These are phyloP conservation scores for Halictus ligatus DNA, from an alignment of 2,888 invertebrate genomes.

Conservation along the genomic window DNA sequence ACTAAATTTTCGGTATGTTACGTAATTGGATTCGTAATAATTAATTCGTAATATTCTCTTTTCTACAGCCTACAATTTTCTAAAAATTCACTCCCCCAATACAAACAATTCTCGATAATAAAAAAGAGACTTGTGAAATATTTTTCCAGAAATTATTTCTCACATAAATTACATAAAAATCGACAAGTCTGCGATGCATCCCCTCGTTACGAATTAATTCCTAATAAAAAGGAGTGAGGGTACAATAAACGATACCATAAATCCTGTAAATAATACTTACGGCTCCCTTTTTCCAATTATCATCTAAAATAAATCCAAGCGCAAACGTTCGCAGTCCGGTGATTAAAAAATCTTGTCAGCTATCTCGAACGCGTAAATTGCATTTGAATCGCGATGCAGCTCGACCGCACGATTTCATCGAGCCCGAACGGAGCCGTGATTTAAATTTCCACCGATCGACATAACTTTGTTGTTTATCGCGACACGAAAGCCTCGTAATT, in stretches of 20 bases:
- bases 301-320: not conserved
- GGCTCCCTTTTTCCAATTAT: not conserved
- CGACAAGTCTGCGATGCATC: not conserved
- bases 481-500: not conserved
- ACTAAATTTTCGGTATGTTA: not conserved
- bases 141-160: not conserved
- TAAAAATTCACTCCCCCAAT: not conserved
- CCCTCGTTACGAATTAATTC: not conserved
- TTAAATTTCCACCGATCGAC: not conserved
- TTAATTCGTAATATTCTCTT: not conserved
- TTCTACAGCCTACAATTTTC: too few relatives aligned
- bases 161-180: not conserved
- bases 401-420: not conserved
- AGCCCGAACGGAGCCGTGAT: not conserved
- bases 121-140: not conserved
- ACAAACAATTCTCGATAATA: too few relatives aligned
- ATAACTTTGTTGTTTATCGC: not conserved
- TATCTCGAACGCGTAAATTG: not conserved
- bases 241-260: not conserved
- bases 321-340: not conserved
- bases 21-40: not conserved
- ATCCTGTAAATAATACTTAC: not conserved
- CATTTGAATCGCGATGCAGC: not conserved
- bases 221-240: not conserved
- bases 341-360: constrained; percentile 4